Evolutionary conservation across 2,113 vertebrate genomes (phyloP), one percentile per base, ranked within the genome.

Genomic region (Periophthalmodon schlosseri): DNA sequence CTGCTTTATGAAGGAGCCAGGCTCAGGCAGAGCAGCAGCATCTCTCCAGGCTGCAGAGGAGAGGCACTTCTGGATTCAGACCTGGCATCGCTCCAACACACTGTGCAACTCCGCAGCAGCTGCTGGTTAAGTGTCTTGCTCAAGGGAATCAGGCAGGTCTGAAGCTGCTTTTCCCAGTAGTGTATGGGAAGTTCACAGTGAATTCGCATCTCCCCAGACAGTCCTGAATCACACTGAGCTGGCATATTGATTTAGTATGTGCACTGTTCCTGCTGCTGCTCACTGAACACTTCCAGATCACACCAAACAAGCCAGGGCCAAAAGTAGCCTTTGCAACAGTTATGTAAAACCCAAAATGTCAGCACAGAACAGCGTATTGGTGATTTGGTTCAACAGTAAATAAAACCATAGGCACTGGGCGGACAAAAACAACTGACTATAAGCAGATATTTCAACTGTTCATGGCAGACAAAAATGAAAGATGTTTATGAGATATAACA

Each of bases 101-200:
- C 24, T 3, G 34, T 68, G 77, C 56, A 54, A 61, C 72, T 79
- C 72, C 4, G 23, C 70, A 44, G 77, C 78, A 74, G 52, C 65
- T 74, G 74, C 49, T 60, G 12, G 67, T 61, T 28, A 68, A 75
- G 66, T 79, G 84, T 74, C 78, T 85, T 81, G 82, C 86, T 87
- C 70, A 74, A 67, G 76, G 86, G 20, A 61, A 82, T 73, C 49
- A 76, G 28, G 64, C 33, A 34, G 5, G 69, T 58, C 52, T 44
- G 5, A n/a, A 23, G 61, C 33, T 67, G 68, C 64, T 64, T 75
- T 71, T 69, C 20, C 18, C 69, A 34, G 33, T 49, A 21, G 56
- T 74, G 65, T 58, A 12, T 23, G 28, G 60, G 28, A 63, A 15
- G 61, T 11, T 65, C 44, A 72, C 10, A 0, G 7, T 3, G 11